Percentiles rank a stretch among this genome's conserved stretches.
Evolutionary conservation across 2,888 invertebrate genomes (phyloP).

Genomic region (Protonemura montana): DNA sequence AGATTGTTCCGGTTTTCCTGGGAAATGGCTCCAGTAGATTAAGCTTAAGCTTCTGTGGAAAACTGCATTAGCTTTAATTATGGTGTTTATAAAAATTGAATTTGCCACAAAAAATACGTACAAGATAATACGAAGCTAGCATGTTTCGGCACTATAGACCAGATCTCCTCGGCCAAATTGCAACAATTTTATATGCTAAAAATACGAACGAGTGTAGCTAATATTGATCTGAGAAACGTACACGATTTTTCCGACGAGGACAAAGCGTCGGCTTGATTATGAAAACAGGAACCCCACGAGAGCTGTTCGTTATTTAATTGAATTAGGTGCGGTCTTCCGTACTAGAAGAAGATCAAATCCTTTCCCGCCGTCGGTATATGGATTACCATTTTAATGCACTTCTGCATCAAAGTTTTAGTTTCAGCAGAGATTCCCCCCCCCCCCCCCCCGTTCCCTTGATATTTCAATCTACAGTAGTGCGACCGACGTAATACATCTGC

Average conservation of each 20-base stretch:
- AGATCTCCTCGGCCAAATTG: neutral
- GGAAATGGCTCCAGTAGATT: neutral
- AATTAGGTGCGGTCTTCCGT: neutral
- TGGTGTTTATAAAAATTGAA: neutral
- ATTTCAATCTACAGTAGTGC: conserved; percentile 2
- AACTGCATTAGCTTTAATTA: neutral
- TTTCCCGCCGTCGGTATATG: neutral
- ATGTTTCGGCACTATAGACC: neutral
- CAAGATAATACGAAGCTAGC: neutral
- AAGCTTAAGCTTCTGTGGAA: neutral
- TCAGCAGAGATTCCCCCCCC: neutral
- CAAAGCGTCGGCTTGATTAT: neutral
- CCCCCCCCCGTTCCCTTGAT: neutral
- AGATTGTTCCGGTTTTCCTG: neutral
- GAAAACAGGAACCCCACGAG: neutral
- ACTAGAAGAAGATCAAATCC: neutral
- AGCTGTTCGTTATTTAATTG: conserved; percentile 12
- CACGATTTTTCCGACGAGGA: neutral
- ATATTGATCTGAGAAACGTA: neutral
- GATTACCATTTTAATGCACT: conserved; percentile 4
- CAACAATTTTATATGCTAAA: conserved; percentile 7
- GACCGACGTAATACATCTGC: neutral
- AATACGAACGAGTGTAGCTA: neutral
- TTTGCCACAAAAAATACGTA: neutral
- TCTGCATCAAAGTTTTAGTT: conserved; percentile 7